A percentile compares a stretch with the other conserved stretches of the same genome.
Conservation (phyloP, 2,888 invertebrate species). For the Ceratothoa steindachneri region DNA sequence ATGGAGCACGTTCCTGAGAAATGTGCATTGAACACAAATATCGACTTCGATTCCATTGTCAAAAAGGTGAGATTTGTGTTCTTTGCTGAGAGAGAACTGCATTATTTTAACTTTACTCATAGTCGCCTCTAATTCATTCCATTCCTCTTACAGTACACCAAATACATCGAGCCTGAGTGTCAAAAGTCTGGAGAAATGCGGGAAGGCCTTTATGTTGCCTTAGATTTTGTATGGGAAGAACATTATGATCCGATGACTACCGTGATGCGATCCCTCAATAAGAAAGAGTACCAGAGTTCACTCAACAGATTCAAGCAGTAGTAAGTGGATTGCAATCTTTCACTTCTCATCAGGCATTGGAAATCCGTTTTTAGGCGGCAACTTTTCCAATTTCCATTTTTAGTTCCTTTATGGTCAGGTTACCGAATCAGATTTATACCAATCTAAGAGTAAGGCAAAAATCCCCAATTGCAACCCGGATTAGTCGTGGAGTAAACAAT, state of each 20-base stretch:
- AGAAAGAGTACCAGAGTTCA: constrained; percentile 87
- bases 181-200: constrained; percentile 60
- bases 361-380: no score
- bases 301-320: constrained; percentile 87
- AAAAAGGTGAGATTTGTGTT: constrained; percentile 63
- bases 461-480: no score
- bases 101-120: neutral
- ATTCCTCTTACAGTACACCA: neutral
- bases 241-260: constrained; percentile 93
- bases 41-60: constrained; percentile 80
- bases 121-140: no score
- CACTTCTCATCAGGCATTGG: constrained; percentile 2
- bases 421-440: no score
- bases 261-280: constrained; percentile 79
- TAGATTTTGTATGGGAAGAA: constrained; percentile 81
- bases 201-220: constrained; percentile 82
- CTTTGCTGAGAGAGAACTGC: neutral
- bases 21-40: constrained; percentile 77
- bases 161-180: constrained; percentile 1
- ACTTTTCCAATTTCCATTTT: no score
- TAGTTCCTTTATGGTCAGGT: no score
- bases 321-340: constrained; percentile 59
- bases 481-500: no score
- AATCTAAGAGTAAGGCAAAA: no score
- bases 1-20: constrained; percentile 93